Evolutionary conservation across 2,888 invertebrate species (phyloP).

Genomic region (Deilephila porcellus): DNA sequence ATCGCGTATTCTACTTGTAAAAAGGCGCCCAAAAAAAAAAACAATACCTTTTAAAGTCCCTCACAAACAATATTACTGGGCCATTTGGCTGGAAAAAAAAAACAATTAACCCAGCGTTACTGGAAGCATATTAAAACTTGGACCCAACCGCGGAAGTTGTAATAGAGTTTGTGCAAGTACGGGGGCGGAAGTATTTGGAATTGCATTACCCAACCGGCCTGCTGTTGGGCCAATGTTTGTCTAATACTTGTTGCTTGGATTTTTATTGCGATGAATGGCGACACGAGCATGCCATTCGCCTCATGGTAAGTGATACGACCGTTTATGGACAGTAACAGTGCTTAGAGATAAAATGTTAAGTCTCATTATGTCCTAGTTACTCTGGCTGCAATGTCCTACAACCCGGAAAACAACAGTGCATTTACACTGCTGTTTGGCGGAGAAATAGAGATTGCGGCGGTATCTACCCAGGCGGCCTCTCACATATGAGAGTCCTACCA

Average conservation of each 20-base stretch:
- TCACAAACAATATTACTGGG: not conserved
- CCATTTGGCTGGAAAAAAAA: not conserved
- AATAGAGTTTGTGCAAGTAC: constrained; percentile 21
- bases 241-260: not conserved
- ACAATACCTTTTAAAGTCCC: not conserved
- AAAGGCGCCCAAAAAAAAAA: not conserved
- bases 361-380: too few species aligned
- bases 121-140: constrained; percentile 21
- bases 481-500: too few species aligned
- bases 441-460: too few species aligned
- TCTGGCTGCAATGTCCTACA: too few species aligned
- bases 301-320: too few species aligned
- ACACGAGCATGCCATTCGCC: too few species aligned
- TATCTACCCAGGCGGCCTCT: too few species aligned
- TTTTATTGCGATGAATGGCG: too few species aligned
- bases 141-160: constrained; percentile 10
- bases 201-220: constrained; percentile 8
- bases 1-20: not conserved
- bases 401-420: too few species aligned
- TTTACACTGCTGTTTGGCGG: too few species aligned
- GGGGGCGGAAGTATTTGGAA: constrained; percentile 9
- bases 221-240: constrained; percentile 3
- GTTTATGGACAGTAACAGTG: too few species aligned
- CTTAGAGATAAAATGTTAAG: too few species aligned
- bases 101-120: constrained; percentile 7